Conservation (phyloP, 2,888 invertebrate genomes). For the Andrena fulva region DNA sequence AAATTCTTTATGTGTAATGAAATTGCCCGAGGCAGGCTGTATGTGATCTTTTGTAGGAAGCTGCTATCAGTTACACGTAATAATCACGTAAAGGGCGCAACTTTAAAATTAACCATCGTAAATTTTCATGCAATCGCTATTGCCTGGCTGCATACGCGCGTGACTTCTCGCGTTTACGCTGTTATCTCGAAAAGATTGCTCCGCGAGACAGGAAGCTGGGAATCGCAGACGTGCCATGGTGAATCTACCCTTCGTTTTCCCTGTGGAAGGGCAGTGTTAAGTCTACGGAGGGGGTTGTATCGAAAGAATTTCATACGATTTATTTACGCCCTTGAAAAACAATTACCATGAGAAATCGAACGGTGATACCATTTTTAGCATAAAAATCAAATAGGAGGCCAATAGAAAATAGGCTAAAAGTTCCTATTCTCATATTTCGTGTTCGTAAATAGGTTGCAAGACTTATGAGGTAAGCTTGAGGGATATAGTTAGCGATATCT, state of each 20-base stretch:
- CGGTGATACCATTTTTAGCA: too few species aligned
- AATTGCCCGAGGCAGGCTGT: not conserved
- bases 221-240: conserved; percentile 37
- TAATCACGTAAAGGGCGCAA: conserved; percentile 65
- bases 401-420: too few species aligned
- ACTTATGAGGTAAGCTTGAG: too few species aligned
- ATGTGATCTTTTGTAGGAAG: not conserved
- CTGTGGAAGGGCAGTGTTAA: too few species aligned
- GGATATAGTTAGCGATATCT: too few species aligned
- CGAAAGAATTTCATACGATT: too few species aligned
- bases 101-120: conserved; percentile 71
- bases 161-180: conserved; percentile 40
- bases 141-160: conserved; percentile 34
- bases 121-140: conserved; percentile 66
- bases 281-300: too few species aligned
- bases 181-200: conserved; percentile 54
- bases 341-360: too few species aligned
- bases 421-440: too few species aligned
- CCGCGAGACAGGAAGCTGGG: conserved; percentile 29
- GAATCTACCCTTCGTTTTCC: not conserved
- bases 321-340: too few species aligned
- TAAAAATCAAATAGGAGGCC: too few species aligned
- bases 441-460: too few species aligned
- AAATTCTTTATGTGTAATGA: not conserved
- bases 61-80: conserved; percentile 45